Evolutionary conservation across 2,113 vertebrate genomes (phyloP).

Genomic region (Heteronetta atricapilla): DNA sequence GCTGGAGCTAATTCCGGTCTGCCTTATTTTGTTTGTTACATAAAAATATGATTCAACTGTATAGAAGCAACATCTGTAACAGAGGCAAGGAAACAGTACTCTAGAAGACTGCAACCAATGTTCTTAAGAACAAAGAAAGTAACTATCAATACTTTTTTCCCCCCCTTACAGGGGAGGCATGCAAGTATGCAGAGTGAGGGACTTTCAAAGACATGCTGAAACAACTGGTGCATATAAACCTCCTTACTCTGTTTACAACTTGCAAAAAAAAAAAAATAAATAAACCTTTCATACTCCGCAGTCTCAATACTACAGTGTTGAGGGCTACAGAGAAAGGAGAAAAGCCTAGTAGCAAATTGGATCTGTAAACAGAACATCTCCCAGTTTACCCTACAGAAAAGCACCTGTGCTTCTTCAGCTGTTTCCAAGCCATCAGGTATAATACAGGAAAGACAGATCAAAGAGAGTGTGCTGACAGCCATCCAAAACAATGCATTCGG

Average conservation of each 20-base stretch:
- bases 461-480: background rate
- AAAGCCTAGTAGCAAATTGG: background rate
- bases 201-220: background rate
- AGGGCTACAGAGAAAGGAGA: background rate
- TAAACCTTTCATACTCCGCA: background rate
- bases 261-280: background rate
- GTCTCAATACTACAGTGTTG: background rate
- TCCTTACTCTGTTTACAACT: background rate
- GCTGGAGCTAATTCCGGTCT: background rate
- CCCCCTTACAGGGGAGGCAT: background rate
- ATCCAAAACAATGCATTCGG: slow-evolving; percentile 35
- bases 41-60: background rate
- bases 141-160: background rate
- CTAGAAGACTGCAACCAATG: background rate
- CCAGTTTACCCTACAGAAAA: background rate
- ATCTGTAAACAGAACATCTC: background rate
- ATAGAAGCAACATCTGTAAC: background rate
- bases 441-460: slow-evolving; percentile 35
- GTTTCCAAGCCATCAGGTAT: slow-evolving; percentile 32
- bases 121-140: background rate
- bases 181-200: background rate
- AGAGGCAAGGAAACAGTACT: background rate
- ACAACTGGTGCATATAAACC: background rate
- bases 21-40: background rate
- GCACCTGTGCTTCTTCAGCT: background rate